A percentile compares a stretch with the other conserved stretches of the same genome.
phyloP scores from a whole-genome alignment of 2,113 vertebrate genomes.

The Myotis davidii region DNA sequence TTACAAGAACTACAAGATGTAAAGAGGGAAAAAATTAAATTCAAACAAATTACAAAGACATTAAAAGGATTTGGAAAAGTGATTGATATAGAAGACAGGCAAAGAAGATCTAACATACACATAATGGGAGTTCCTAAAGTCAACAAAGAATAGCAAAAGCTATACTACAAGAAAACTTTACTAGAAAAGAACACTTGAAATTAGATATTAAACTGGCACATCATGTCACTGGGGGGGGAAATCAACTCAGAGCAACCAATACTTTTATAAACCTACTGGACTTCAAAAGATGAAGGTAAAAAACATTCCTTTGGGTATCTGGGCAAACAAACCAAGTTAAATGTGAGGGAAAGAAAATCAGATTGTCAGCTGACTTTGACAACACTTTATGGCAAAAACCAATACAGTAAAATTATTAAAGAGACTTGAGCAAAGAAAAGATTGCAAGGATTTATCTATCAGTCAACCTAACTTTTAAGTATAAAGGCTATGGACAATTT shows the following conservation, averaged over 20 bases:
- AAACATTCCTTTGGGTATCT: background rate
- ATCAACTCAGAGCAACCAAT: background rate
- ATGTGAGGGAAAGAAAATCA: background rate
- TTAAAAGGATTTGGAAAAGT: background rate
- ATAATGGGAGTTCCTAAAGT: background rate
- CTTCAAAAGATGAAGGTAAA: conserved; percentile 15
- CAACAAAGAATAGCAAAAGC: background rate
- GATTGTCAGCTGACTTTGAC: background rate
- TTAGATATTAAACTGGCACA: background rate
- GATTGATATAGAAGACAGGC: background rate
- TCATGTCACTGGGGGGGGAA: background rate
- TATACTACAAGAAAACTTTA: background rate
- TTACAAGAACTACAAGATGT: background rate
- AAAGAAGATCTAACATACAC: conserved; percentile 22
- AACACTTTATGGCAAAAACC: conserved; percentile 9
- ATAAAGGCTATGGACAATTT: background rate
- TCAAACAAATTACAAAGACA: background rate
- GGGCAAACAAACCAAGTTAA: background rate
- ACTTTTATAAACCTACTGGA: background rate
- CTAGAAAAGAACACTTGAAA: background rate
- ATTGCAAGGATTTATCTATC: background rate
- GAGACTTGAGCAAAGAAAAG: background rate
- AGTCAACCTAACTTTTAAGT: background rate
- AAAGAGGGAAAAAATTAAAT: background rate
- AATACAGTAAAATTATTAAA: conserved; percentile 13